Percentiles rank a stretch among this genome's conserved stretches.
These are phyloP conservation scores for Lipophrys pholis DNA, from an alignment of 2,113 vertebrate species.

Conservation along the genomic window DNA sequence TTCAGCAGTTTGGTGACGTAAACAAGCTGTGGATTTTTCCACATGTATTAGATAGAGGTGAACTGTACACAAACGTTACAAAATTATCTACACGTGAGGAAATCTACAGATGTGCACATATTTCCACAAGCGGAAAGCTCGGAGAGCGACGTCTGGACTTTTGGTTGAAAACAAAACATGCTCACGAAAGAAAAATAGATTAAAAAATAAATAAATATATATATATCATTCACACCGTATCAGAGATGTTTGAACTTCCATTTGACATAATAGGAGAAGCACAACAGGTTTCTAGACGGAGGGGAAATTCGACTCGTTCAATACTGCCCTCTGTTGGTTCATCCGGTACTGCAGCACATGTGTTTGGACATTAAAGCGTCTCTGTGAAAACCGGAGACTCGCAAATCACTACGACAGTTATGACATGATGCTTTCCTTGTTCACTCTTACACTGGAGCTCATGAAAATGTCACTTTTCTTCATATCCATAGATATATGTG, in stretches of 20 bases:
- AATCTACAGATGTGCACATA: neutral
- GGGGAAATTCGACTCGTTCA: neutral
- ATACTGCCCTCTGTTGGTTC: neutral
- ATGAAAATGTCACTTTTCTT: slow-evolving; percentile 4
- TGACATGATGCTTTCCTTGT: neutral
- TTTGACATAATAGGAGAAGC: too few relatives aligned
- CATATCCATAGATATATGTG: neutral
- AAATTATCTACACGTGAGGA: neutral
- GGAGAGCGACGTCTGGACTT: neutral
- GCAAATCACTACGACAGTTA: neutral
- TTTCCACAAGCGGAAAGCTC: neutral
- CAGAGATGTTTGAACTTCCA: neutral
- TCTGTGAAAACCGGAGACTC: neutral
- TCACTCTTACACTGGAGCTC: neutral
- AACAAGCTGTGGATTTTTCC: neutral
- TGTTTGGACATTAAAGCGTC: neutral
- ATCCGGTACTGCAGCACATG: slow-evolving; percentile 19
- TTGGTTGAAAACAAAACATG: neutral
- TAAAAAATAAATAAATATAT: neutral
- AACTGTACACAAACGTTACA: neutral
- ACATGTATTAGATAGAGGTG: neutral
- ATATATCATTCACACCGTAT: neutral
- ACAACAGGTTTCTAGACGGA: neutral
- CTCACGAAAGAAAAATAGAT: neutral
- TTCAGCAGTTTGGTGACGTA: neutral